These are phyloP conservation scores for Petrosia ficiformis DNA, from an alignment of 37 sponge, comb jelly and placozoan genomes.

Conservation along the genomic window DNA sequence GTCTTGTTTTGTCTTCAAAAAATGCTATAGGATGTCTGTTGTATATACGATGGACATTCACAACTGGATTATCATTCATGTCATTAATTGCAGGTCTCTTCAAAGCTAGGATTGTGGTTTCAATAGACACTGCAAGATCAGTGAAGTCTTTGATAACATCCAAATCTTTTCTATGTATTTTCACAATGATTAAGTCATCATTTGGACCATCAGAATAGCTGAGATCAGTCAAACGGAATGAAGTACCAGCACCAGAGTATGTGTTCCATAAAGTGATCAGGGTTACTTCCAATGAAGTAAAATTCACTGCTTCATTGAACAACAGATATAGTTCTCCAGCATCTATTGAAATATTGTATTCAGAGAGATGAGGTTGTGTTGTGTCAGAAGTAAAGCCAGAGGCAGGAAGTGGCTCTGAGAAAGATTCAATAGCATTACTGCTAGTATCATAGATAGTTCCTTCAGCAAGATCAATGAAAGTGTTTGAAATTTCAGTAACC, in stretches of 20 bases:
- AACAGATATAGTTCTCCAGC: constrained; percentile 56
- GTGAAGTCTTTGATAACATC: constrained; percentile 74
- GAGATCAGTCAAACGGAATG: constrained; percentile 14
- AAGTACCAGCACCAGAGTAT: neutral
- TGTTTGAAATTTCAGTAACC: constrained; percentile 53
- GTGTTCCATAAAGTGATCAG: constrained; percentile 44
- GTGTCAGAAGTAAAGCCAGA: constrained; percentile 53
- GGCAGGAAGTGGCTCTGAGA: constrained; percentile 26
- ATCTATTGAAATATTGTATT: constrained; percentile 75
- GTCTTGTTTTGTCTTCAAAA: constrained; percentile 62
- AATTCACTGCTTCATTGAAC: constrained; percentile 77
- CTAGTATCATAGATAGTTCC: constrained; percentile 70
- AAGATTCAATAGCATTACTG: constrained; percentile 44
- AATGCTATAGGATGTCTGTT: constrained; percentile 48
- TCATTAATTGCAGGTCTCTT: constrained; percentile 47
- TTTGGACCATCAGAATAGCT: constrained; percentile 46
- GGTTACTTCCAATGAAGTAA: constrained; percentile 32
- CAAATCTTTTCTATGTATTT: constrained; percentile 52
- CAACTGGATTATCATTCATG: constrained; percentile 58
- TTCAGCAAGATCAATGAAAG: constrained; percentile 43
- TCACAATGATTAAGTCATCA: constrained; percentile 39
- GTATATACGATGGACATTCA: constrained; percentile 9
- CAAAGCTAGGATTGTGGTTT: constrained; percentile 56
- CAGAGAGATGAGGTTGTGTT: constrained; percentile 54
- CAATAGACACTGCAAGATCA: constrained; percentile 44